phyloP scores from a whole-genome alignment of 2,797 vertebrate genomes.

The Mallotus villosus region DNA sequence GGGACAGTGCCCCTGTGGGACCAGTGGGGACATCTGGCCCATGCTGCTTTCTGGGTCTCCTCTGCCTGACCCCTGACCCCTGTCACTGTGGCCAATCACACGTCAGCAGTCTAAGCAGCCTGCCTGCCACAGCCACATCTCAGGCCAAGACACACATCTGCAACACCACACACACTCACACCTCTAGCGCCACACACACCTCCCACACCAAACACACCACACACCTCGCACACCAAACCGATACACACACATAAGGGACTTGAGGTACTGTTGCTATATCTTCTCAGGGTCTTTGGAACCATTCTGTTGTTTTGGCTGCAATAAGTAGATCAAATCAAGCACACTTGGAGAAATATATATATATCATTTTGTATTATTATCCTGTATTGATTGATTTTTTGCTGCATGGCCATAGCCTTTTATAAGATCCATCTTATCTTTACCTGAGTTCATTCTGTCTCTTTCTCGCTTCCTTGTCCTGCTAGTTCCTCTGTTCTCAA shows the following conservation, averaged over 20 bases:
- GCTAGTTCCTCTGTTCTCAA: conserved; percentile 13
- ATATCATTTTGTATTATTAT: too few species aligned
- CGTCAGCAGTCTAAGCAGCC: conserved; percentile 29
- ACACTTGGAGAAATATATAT: too few species aligned
- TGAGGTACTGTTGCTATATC: too few species aligned
- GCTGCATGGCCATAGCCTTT: too few species aligned
- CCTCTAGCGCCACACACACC: background rate
- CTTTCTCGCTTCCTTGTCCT: background rate
- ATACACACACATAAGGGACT: background rate
- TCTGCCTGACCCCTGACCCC: conserved; percentile 54
- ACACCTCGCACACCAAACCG: background rate
- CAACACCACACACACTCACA: too few species aligned
- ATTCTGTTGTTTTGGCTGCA: too few species aligned
- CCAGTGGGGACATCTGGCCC: conserved; percentile 68
- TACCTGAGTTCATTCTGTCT: conserved; percentile 8
- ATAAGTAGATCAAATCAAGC: too few species aligned
- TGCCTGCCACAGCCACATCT: conserved; percentile 16
- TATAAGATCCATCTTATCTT: conserved; percentile 1
- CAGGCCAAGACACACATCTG: conserved; percentile 7
- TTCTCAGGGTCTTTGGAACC: too few species aligned
- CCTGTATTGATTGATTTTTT: too few species aligned
- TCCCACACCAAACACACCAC: background rate
- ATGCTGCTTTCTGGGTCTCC: conserved; percentile 54
- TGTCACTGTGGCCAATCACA: conserved; percentile 40
- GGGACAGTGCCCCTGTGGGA: conserved; percentile 53